Base-by-base conservation (phyloP, 1,140 invertebrate genomes). In the Drosophila nannoptera region DNA sequence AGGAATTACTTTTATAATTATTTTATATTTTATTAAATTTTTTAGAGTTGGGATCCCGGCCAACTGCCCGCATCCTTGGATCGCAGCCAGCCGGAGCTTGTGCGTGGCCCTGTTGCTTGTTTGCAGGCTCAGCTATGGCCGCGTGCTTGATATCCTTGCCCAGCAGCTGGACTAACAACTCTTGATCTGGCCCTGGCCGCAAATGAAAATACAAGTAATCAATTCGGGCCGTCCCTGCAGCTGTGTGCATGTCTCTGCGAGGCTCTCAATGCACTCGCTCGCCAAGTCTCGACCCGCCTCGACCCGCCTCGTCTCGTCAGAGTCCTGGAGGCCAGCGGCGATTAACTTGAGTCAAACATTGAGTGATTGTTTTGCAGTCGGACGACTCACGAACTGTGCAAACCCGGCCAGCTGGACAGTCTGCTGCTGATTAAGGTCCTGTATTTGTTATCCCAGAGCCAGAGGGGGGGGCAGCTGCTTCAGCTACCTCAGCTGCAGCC, bases 331-430 rank as follows among this genome's bases (percentile, higher is more conserved):
- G 77, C 81, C 77, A 77, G 75, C 81, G 81, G 81, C 81, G 81
- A 84, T 84, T 84, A 84, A 81, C 82, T 84, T 63, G 71, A 86
- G 81, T 67, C 81, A 86, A 86, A 86, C 81, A 84, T 76, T 84
- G 81, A 86, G 71, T 84, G 81, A 84, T 84, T 84, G 81, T 84
- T 84, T 84, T 77, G 81, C 81, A 80, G 65, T 65, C 52, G 53
- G 55, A 32, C 29, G 43, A 45, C 49, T 49, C 32, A 45, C 43
- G 9, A 61, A 55, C 59, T 69, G 53, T 11, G 38, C 16, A 54
- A 36, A 29, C 52, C 52, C 4, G 16, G 12, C 33, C 12, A 42
- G 40, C 36, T 32, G 54, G 38, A 52, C 36, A 64, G 81, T 83
- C 78, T 82, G 75, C 35, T 49, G 49, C 76, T 84, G 78, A 84